A percentile compares a stretch with the other conserved stretches of the same genome.
Conservation (phyloP, 1,140 invertebrate species). For the Psix sp. region DNA sequence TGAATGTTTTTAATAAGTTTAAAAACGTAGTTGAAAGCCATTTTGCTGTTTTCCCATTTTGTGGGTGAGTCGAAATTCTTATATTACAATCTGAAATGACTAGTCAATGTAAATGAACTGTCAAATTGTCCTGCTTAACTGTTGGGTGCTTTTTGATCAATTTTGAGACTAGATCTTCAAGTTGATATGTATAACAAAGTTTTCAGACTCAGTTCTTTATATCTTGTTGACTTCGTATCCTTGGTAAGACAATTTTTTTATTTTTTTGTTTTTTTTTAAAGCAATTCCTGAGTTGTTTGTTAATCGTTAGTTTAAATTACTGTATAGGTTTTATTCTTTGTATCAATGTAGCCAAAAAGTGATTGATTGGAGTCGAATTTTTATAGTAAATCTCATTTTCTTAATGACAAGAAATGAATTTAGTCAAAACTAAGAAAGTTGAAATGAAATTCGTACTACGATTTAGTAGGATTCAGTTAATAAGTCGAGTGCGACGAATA, state of each 20-base stretch:
- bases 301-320: no score
- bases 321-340: no score
- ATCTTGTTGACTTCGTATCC: constrained; percentile 20
- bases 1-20: constrained; percentile 49
- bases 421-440: no score
- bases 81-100: constrained; percentile 23
- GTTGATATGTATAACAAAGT: constrained; percentile 59
- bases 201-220: constrained; percentile 19
- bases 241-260: constrained; percentile 1
- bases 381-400: no score
- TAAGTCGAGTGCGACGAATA: no score
- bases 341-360: no score
- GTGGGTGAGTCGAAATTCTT: constrained; percentile 46
- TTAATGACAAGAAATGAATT: no score
- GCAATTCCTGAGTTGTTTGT: no score
- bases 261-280: not conserved
- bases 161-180: constrained; percentile 20
- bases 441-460: no score
- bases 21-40: constrained; percentile 46
- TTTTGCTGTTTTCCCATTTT: constrained; percentile 51
- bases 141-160: constrained; percentile 19
- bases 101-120: constrained; percentile 33
- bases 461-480: no score
- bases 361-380: no score
- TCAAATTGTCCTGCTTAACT: constrained; percentile 52